Percentiles rank a stretch among this genome's conserved stretches.
Conservation (phyloP, 2,113 vertebrate genomes). For the pig (Sus scrofa) region T2T-Sscrofa CM000814.6:118835001-118835500, state of each 20-base stretch:
- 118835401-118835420: not conserved
- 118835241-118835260: not conserved
- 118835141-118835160: not conserved
- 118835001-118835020: not conserved
- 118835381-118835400: not conserved
- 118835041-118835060: not conserved
- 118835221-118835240: not conserved
- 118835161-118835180: not conserved
- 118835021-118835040: slow-evolving; percentile 15
- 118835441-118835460: slow-evolving; percentile 40
- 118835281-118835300: slow-evolving; percentile 3
- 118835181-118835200: slow-evolving; percentile 10
- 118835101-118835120: not conserved
- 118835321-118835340: not conserved
- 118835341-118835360: not conserved
- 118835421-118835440: slow-evolving; percentile 24
- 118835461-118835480: slow-evolving; percentile 20
- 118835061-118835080: not conserved
- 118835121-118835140: not conserved
- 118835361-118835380: not conserved
- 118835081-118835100: not conserved
- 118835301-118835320: not conserved
- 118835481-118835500: not conserved
- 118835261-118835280: slow-evolving; percentile 14
- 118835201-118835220: not conserved